These are phyloP conservation scores for Sphaerophoria rueppellii DNA, from an alignment of 2,888 invertebrate genomes.

Conservation along the genomic window DNA sequence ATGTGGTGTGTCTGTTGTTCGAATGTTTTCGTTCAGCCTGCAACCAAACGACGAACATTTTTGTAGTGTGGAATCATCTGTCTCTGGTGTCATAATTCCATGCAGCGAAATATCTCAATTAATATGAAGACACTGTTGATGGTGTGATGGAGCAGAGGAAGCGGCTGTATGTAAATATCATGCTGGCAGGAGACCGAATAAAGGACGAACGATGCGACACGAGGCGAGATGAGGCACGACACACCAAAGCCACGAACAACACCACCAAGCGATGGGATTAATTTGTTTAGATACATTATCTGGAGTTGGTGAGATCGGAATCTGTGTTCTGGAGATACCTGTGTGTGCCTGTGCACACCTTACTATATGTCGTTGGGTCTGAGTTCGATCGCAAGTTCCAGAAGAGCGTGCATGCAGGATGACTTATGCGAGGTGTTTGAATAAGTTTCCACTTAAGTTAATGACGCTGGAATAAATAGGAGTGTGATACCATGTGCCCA, in stretches of 20 bases:
- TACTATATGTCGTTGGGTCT: constrained; percentile 13
- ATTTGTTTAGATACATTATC: constrained; percentile 74
- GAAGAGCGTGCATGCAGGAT: constrained; percentile 40
- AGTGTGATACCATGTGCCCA: constrained; percentile 40
- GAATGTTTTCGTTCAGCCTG: constrained; percentile 68
- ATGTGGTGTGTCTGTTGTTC: constrained; percentile 64
- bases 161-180: constrained; percentile 68
- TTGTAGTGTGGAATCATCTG: constrained; percentile 62
- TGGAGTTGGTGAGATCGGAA: constrained; percentile 74
- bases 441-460: constrained; percentile 74
- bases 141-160: constrained; percentile 6
- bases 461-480: constrained; percentile 70
- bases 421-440: constrained; percentile 73
- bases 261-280: constrained; percentile 63
- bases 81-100: constrained; percentile 73
- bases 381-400: constrained; percentile 5
- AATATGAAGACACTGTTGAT: constrained; percentile 15
- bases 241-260: constrained; percentile 3
- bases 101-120: constrained; percentile 72
- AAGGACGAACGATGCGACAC: constrained; percentile 36
- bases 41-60: constrained; percentile 17
- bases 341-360: constrained; percentile 27
- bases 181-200: constrained; percentile 55
- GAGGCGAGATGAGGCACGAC: background rate
- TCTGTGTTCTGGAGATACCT: constrained; percentile 67